Base-by-base conservation (phyloP, 2,888 invertebrate species). In the Thymelicus acteon region DNA sequence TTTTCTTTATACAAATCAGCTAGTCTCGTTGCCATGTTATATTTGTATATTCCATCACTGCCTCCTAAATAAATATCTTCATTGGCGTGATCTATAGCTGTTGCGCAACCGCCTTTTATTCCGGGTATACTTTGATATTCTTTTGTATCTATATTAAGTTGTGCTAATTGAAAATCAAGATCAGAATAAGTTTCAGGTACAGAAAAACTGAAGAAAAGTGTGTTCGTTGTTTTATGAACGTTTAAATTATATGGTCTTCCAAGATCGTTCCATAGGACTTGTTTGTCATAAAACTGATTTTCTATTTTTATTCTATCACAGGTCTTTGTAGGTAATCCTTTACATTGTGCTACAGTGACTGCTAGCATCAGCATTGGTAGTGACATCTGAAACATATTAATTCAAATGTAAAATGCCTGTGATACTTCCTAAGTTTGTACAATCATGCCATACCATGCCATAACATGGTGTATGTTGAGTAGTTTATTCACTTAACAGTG, bases 51-150 rank as follows among this genome's bases (percentile, higher is more conserved):
- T 0, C 90, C 91, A 15, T 89, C 86, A 24, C 81, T 86, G 0
- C 91, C 90, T n/a, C 91, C 91, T 6, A 91, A 74, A 47, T 82
- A 91, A 44, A 91, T 81, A 0, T 84, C 84, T 40, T 89, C 88
- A 15, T 84, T 84, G 0, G 60, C 54, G 54, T 85, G 82, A 37
- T 91, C 89, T 72, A 90, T 84, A 0, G 89, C 85, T 2, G 85
- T 78, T 0, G 91, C 78, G 54, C 89, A 91, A 0, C 91, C 90
- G 0, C 89, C 89, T 79, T 71, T 77, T 0, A 91, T 85, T 0
- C 88, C 90, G 39, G 81, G 80, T 2, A 91, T 85, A 0, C 76
- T 80, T 70, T 83, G 79, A 48, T 80, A 82, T 7, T 88, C 85
- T 58, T 76, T 84, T 0, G 77, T 81, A 5, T 86, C 83, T 7